Base-by-base conservation (phyloP, 2,113 vertebrate species). In the Lanius ludovicianus region DNA sequence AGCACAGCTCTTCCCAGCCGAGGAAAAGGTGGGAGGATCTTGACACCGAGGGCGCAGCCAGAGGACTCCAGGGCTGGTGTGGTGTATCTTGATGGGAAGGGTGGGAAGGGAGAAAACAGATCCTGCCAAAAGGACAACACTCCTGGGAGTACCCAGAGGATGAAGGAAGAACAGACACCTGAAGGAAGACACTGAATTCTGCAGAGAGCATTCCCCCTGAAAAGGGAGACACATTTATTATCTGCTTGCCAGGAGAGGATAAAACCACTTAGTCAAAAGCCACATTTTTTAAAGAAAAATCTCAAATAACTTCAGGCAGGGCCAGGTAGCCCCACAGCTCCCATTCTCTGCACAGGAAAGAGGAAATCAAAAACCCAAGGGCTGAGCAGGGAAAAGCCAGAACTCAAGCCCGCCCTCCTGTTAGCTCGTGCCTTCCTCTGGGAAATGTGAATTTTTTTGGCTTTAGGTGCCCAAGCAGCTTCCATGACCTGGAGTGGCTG, bases 401-500 rank as follows among this genome's bases (percentile, higher is more conserved):
- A 21, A 70, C 24, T 12, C 41, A 65, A 53, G 52, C 12, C 33
- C 46, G n/a, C 12, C 64, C 33, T 47, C 28, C 52, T 6, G 9
- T 7, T 12, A 25, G 14, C 13, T 33, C 2, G 0, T 37, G 42
- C 56, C 28, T 53, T 44, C n/a, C 80, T 19, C 35, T 22, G n/a
- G n/a, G 37, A 49, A 52, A 60, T 2, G 6, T 2, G 49, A 6
- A 9, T 1, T 9, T 8, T 22, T 52, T 21, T 9, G 24, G 37
- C 37, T 83, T 62, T 25, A 56, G 46, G 33, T 65, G 71, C 30
- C 41, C 6, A 2, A 0, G 8, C 12, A 57, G 37, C n/a, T 16
- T 21, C 44, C 5, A 2, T 2, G 28, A 27, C 3, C 1, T 0
- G 23, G 37, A 11, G 35, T 8, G 25, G 52, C 56, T 28, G 6